Evolutionary conservation across 2,888 invertebrate genomes (phyloP), one percentile per base, ranked within the genome.

Genomic region (Periphyllus acericola): DNA sequence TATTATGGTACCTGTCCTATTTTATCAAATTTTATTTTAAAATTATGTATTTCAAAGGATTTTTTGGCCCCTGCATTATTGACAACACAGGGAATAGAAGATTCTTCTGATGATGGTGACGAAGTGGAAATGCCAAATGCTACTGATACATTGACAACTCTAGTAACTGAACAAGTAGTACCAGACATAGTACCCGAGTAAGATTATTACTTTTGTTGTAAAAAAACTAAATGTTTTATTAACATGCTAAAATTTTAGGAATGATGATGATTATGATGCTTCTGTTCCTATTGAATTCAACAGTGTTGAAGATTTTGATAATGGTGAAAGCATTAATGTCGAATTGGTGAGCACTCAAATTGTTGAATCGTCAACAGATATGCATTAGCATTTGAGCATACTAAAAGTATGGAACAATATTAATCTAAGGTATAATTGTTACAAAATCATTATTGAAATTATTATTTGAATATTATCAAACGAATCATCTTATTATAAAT

Each of bases 101-200:
- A 80, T 74, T 87, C 86, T 40, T 87, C 86, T 55, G 86, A 87
- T 46, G 86, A 87, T 74, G 86, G 86, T 74, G 86, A 80, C 17
- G 86, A 87, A 81, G 25, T 74, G 21, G 86, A 74, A 80, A 72
- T 87, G 40, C 60, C 80, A 29, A 52, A 40, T 81, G 29, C 60
- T 80, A 60, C 72, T 60, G 74, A 87, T 87, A 60, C 86, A 80
- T 36, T 85, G 52, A 52, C 86, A 71, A 80, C 36, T 87, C 55
- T 80, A 11, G 80, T 60, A 3, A 80, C 80, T 74, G 86, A 87
- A 87, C 86, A 87, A 87, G 86, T 87, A 72, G 86, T 87, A 66
- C 86, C 86, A 74, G 86, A 87, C 19, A 72, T 87, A 40, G 86
- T 87, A 32, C 86, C 86, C 1, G 79, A 68, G 86, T 87, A 87